Evolutionary conservation across 2,797 vertebrate species (phyloP), one percentile per base, ranked within the genome.

Genomic region (Danio albolineatus): DNA sequence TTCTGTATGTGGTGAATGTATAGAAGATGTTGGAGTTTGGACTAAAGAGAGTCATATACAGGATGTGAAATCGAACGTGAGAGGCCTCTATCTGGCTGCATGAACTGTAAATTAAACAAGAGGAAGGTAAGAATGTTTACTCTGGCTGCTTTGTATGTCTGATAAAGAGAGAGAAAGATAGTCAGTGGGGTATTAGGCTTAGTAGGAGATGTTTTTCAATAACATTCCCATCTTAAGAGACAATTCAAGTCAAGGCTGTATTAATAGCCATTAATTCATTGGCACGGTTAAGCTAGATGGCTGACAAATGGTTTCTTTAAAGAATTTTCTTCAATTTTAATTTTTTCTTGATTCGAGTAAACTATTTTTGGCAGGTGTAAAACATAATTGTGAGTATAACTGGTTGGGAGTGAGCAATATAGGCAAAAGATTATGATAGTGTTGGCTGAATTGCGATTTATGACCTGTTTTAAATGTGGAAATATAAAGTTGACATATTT

Each of bases 71-170:
- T 72, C 28, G 44, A 21, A 21, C 0, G 2, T n/a, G 16, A 38
- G 16, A 39, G 4, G 46, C 16, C 13, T 54, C 5, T 28, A 41
- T 76, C 54, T 65, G 60, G 17, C 49, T 65, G n/a, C n/a, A 28
- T 51, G 28, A 65, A n/a, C 49, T 43, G 48, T 7, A 54, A 43
- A 76, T 65, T n/a, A 76, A 54, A 65, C 73, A 76, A 65, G 73
- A 76, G 38, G 13, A 43, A 75, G 44, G 46, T 21, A 28, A 7
- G 1, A 28, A 43, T 76, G 48, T 51, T 64, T 62, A 48, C 43
- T 64, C 16, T 60, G 17, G 70, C 14, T 9, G 7, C 28, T n/a
- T 51, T 74, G 19, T 38, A 17, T 28, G 28, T 53, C 48, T 38
- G 38, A 61, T 39, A 43, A 39, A 53, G 6, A 16, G 19, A 9